Evolutionary conservation across 2,888 invertebrate species (phyloP).

Genomic region (Biston stratarius): DNA sequence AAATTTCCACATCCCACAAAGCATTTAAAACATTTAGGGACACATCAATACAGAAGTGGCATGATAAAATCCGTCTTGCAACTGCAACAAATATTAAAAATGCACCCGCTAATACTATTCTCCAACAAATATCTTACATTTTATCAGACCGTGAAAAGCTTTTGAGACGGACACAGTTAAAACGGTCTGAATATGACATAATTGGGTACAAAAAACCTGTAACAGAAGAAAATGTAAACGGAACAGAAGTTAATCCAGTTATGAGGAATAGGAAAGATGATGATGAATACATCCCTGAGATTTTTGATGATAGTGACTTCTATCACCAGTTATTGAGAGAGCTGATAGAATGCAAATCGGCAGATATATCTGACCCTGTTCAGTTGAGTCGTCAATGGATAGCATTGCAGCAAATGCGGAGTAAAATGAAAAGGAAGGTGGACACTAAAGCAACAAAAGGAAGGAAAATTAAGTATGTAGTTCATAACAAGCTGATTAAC

Average conservation of each 20-base stretch:
- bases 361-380: slow-evolving; percentile 93
- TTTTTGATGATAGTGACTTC: slow-evolving; percentile 99
- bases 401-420: slow-evolving; percentile 95
- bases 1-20: slow-evolving; percentile 86
- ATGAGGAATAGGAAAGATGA: slow-evolving; percentile 69
- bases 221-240: slow-evolving; percentile 52
- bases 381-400: slow-evolving; percentile 96
- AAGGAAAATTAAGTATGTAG: slow-evolving; percentile 94
- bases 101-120: slow-evolving; percentile 87
- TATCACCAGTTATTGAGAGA: slow-evolving; percentile 97
- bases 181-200: slow-evolving; percentile 90
- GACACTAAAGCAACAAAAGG: slow-evolving; percentile 98
- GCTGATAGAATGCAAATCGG: slow-evolving; percentile 96
- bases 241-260: slow-evolving; percentile 53
- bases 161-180: slow-evolving; percentile 92
- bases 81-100: slow-evolving; percentile 88
- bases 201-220: slow-evolving; percentile 84
- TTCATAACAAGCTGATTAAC: slow-evolving; percentile 94
- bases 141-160: slow-evolving; percentile 92
- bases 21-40: slow-evolving; percentile 90
- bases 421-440: slow-evolving; percentile 96
- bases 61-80: slow-evolving; percentile 94
- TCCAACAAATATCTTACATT: slow-evolving; percentile 95
- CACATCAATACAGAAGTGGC: slow-evolving; percentile 96
- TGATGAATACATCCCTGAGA: slow-evolving; percentile 91